These are phyloP conservation scores for Zygogramma bicolorata DNA, from an alignment of 2,888 invertebrate species.

Conservation along the genomic window DNA sequence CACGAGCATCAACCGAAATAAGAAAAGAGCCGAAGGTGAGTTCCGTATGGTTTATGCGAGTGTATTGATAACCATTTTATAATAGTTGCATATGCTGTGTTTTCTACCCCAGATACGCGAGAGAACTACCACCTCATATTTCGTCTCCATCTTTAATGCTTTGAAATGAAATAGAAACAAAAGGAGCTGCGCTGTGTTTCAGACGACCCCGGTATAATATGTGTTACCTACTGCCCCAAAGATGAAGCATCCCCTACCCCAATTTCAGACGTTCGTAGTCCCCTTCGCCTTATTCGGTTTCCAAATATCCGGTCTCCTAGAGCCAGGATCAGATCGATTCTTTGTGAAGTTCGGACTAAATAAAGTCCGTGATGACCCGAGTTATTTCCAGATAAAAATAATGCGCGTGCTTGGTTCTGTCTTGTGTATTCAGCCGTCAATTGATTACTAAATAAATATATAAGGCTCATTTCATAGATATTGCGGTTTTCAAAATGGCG, in stretches of 20 bases:
- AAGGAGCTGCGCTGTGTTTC: too few relatives aligned
- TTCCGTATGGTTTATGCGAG: too few relatives aligned
- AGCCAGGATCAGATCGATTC: not conserved
- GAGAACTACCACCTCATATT: too few relatives aligned
- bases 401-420: not conserved
- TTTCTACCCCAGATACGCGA: too few relatives aligned
- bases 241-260: not conserved
- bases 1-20: too few relatives aligned
- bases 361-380: not conserved
- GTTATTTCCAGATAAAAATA: not conserved
- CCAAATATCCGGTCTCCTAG: not conserved
- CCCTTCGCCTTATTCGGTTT: not conserved
- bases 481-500: not conserved
- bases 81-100: too few relatives aligned
- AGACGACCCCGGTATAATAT: too few relatives aligned
- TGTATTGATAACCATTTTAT: too few relatives aligned
- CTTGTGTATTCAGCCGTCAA: not conserved
- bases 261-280: not conserved
- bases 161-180: too few relatives aligned
- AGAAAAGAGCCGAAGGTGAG: too few relatives aligned
- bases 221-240: conserved; percentile 13
- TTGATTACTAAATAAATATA: not conserved
- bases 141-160: too few relatives aligned
- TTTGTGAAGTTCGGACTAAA: not conserved
- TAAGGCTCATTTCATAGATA: not conserved